Conservation (phyloP, 2,797 vertebrate species). For the Thripadectes ignobilis region DNA sequence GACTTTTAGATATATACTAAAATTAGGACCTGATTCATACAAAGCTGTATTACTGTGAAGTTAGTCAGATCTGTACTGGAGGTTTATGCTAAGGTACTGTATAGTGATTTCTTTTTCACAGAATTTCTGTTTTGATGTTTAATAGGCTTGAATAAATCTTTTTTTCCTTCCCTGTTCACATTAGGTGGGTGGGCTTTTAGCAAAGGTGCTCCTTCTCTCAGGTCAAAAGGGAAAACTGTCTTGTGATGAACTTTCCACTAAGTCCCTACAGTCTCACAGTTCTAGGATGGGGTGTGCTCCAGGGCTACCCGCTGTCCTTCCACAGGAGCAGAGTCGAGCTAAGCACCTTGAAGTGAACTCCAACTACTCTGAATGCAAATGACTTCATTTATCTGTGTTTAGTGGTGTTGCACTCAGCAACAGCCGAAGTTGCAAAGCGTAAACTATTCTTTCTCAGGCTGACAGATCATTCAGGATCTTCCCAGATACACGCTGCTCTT, state of each 20-base stretch:
- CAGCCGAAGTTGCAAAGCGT: background rate
- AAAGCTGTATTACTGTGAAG: background rate
- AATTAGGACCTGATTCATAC: background rate
- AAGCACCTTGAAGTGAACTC: background rate
- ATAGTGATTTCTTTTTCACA: background rate
- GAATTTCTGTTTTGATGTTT: background rate
- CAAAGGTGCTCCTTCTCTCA: background rate
- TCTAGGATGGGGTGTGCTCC: background rate
- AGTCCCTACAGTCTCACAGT: background rate
- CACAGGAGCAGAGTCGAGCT: background rate
- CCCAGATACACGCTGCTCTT: background rate
- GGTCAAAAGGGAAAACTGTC: background rate
- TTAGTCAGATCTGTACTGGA: background rate
- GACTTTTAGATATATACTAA: background rate
- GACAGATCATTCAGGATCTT: background rate
- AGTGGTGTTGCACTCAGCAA: background rate
- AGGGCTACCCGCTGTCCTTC: background rate
- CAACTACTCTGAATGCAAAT: background rate
- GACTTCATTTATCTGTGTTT: background rate
- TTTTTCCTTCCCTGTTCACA: background rate
- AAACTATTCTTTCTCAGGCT: background rate
- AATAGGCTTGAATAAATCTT: background rate
- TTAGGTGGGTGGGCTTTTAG: background rate
- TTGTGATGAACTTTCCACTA: background rate
- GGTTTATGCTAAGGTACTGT: background rate